Evolutionary conservation across 2,888 invertebrate species (phyloP), one percentile per base, ranked within the genome.

Genomic region (Lamellibrachia satsuma): DNA sequence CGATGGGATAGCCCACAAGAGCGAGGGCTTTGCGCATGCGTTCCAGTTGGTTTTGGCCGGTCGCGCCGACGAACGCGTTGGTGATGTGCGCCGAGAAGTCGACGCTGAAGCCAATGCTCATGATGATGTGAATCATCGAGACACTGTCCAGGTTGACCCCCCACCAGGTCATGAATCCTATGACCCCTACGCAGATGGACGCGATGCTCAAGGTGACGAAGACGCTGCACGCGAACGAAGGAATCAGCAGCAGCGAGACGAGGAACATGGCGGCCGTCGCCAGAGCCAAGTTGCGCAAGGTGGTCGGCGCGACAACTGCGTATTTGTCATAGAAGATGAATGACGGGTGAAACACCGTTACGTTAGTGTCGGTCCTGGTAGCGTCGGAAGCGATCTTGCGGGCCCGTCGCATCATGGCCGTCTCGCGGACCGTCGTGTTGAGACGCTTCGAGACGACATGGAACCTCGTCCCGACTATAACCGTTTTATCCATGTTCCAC

Each of bases 81-180:
- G 98, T 98, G 94, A 99, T 99, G 96, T 99, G 99, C 1, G 99
- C 99, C 0, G 99, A 99, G 96, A 99, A 99, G 96, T 99, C 99
- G 0, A 99, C 98, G 11, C 98, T 98, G 97, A 99, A 99, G 92
- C 99, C 99, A 93, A 99, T 98, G 96, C 99, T 99, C 99, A 99
- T 99, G 94, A 99, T 99, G 92, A 99, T 97, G 96, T 99, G 99
- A 94, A 99, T 99, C 99, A 99, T 99, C 0, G 99, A 99, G 95
- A 99, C 99, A 0, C 93, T 90, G 92, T 93, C 93, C 93, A 99
- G 97, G 95, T 98, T 98, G 8, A 99, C 99, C 95, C 98, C 98
- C 99, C 99, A 99, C 52, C 99, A 97, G 0, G 99, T 98, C 99
- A 99, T 99, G 97, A 98, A 99, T 9, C 99, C 99, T 3, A 98